These are phyloP conservation scores for Notocelia uddmanniana DNA, from an alignment of 2,888 invertebrate genomes.

Conservation along the genomic window DNA sequence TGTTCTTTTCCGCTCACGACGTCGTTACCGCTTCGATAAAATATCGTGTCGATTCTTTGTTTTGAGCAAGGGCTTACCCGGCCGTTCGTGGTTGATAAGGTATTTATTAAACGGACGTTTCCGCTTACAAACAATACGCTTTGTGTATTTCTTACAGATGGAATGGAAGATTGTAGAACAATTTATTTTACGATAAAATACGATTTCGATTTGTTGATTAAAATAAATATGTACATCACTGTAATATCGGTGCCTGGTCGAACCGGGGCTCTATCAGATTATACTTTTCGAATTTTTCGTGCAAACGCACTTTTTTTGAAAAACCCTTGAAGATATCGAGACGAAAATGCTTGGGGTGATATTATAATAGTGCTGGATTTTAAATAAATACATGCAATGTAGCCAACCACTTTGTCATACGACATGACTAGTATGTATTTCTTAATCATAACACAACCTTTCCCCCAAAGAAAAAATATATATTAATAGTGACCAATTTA, in stretches of 20 bases:
- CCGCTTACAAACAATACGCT: slow-evolving; percentile 48
- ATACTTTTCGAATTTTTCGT: no score
- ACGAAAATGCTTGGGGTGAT: no score
- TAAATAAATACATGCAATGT: no score
- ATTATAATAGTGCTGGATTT: no score
- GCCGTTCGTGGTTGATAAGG: slow-evolving; percentile 51
- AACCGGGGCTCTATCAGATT: neutral
- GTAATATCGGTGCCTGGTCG: neutral
- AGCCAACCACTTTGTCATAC: no score
- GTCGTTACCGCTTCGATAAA: slow-evolving; percentile 77
- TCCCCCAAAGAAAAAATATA: no score
- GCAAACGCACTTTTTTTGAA: no score
- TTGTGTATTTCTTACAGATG: slow-evolving; percentile 15
- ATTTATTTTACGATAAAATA: slow-evolving; percentile 10
- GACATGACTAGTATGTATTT: no score
- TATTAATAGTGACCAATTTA: no score
- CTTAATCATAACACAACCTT: no score
- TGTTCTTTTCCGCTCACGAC: slow-evolving; percentile 81
- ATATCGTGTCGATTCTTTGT: slow-evolving; percentile 73
- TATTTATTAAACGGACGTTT: slow-evolving; percentile 52
- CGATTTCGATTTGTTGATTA: neutral
- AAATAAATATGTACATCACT: neutral
- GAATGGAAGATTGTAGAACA: slow-evolving; percentile 6
- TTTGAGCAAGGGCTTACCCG: slow-evolving; percentile 62
- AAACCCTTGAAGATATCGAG: no score